Evolutionary conservation across 2,888 invertebrate species (phyloP).

Genomic region (Meghimatium bilineatum): DNA sequence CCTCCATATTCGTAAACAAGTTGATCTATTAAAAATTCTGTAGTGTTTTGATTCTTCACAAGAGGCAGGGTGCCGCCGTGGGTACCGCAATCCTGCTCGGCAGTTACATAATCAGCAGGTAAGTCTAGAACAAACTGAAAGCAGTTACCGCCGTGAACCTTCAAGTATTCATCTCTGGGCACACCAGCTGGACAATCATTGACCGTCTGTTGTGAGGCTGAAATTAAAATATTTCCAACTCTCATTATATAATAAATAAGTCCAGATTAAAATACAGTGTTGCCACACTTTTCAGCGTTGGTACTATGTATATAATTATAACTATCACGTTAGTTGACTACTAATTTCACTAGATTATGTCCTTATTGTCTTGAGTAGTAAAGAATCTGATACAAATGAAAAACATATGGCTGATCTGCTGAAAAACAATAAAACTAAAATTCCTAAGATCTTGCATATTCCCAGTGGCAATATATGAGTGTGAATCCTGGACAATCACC

Average conservation of each 20-base stretch:
- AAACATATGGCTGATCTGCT: no score
- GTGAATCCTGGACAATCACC: no score
- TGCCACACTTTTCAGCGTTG: no score
- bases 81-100: conserved; percentile 14
- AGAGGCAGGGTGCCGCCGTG: conserved; percentile 38
- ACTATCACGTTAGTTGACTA: no score
- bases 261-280: no score
- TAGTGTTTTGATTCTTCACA: conserved; percentile 17
- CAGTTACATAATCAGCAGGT: background rate
- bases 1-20: background rate
- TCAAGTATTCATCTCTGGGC: background rate
- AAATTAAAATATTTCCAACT: background rate
- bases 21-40: conserved; percentile 25
- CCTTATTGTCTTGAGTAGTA: no score
- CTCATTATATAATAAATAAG: background rate
- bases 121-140: conserved; percentile 28
- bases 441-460: no score
- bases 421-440: no score
- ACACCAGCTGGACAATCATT: conserved; percentile 36
- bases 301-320: no score
- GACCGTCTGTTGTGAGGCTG: conserved; percentile 5
- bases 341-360: no score
- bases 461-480: no score
- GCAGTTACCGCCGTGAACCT: conserved; percentile 3
- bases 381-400: no score